These are phyloP conservation scores for Channa argus DNA, from an alignment of 2,113 vertebrate species.

Conservation along the genomic window DNA sequence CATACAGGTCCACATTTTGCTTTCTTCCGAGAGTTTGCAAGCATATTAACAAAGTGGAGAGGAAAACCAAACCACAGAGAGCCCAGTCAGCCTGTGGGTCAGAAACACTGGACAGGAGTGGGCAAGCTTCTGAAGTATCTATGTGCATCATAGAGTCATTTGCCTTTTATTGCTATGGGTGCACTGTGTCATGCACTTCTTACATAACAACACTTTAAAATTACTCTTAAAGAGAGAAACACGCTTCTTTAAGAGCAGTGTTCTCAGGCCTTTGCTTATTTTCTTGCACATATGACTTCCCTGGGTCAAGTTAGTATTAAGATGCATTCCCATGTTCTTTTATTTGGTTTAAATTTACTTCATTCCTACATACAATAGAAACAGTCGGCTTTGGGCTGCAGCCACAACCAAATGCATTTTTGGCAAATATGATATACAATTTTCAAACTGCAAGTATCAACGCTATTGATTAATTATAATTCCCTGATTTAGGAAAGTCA, in stretches of 20 bases:
- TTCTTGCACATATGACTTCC: too few relatives aligned
- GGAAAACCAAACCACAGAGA: conserved; percentile 10
- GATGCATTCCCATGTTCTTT: too few relatives aligned
- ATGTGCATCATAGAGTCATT: conserved; percentile 17
- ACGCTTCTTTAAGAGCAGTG: conserved; percentile 25
- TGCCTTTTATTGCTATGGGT: conserved; percentile 17
- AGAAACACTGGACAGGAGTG: conserved; percentile 34
- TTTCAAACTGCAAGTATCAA: too few relatives aligned
- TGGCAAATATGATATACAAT: too few relatives aligned
- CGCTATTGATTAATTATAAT: too few relatives aligned
- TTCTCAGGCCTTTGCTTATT: neutral
- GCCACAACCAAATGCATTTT: too few relatives aligned
- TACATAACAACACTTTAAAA: conserved; percentile 52
- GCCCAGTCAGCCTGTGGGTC: conserved; percentile 26
- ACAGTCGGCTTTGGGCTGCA: too few relatives aligned
- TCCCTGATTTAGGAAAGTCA: too few relatives aligned
- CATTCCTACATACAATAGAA: too few relatives aligned
- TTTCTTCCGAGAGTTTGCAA: neutral
- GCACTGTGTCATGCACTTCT: conserved; percentile 36
- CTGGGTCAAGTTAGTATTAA: too few relatives aligned
- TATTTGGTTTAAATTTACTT: too few relatives aligned
- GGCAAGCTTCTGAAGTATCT: conserved; percentile 20
- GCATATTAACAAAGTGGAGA: conserved; percentile 24
- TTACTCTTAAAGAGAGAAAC: conserved; percentile 15
- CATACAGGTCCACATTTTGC: neutral